These are phyloP conservation scores for Pseudochromis fuscus DNA, from an alignment of 2,797 vertebrate genomes.

Conservation along the genomic window DNA sequence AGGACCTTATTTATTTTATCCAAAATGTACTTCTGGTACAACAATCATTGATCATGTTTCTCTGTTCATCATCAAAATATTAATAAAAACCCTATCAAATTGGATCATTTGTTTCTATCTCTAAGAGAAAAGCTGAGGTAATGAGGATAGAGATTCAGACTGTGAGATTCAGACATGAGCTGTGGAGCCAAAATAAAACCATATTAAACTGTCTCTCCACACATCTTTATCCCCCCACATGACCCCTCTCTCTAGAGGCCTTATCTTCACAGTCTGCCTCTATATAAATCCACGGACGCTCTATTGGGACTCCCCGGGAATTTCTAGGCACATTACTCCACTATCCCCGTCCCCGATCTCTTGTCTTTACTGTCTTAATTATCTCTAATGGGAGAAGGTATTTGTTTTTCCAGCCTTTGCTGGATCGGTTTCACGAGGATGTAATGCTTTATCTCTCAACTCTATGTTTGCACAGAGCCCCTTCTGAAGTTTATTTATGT, in stretches of 20 bases:
- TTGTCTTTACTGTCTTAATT: conserved; percentile 71
- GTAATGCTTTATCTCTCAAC: conserved; percentile 47
- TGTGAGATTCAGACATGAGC: too few relatives aligned
- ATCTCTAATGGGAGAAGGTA: conserved; percentile 62
- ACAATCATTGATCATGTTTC: too few relatives aligned
- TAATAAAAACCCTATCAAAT: too few relatives aligned
- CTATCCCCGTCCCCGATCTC: conserved; percentile 63
- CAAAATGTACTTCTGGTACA: too few relatives aligned
- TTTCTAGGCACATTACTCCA: conserved; percentile 52
- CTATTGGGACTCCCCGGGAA: conserved; percentile 60
- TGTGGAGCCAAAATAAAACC: conserved; percentile 17
- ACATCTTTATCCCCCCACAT: conserved; percentile 5
- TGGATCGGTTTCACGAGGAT: conserved; percentile 31
- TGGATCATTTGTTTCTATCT: too few relatives aligned
- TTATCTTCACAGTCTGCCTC: conserved; percentile 49
- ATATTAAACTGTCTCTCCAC: conserved; percentile 1
- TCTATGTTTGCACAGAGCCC: conserved; percentile 45
- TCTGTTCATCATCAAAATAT: too few relatives aligned
- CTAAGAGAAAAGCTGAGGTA: too few relatives aligned
- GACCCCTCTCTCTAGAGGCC: conserved; percentile 32
- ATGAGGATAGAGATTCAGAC: too few relatives aligned
- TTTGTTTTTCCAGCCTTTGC: conserved; percentile 68
- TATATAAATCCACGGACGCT: conserved; percentile 34
- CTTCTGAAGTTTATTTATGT: conserved; percentile 63
- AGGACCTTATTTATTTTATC: too few relatives aligned